phyloP scores from a whole-genome alignment of 2,113 vertebrate genomes.

The Peromyscus maniculatus region DNA sequence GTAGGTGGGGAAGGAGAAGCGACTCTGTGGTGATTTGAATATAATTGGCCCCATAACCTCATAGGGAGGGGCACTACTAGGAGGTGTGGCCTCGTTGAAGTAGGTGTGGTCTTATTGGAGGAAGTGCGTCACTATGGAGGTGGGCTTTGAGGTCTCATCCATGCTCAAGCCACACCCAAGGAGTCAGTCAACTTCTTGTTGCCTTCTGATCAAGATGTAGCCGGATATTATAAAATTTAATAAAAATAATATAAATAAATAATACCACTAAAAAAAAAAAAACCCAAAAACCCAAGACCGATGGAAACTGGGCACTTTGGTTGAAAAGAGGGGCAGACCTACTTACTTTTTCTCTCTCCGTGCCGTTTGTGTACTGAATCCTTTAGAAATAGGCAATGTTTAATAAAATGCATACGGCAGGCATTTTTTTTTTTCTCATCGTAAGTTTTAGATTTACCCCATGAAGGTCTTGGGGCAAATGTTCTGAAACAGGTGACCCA shows the following conservation, averaged over 20 bases:
- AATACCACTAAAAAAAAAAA: neutral
- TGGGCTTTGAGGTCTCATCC: no score
- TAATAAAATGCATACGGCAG: neutral
- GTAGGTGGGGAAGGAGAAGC: no score
- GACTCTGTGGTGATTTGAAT: neutral
- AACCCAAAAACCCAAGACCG: neutral
- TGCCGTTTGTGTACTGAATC: neutral
- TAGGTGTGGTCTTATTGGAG: neutral
- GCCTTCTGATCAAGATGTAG: neutral
- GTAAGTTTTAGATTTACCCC: neutral
- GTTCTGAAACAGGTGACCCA: constrained; percentile 21
- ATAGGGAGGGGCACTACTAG: neutral
- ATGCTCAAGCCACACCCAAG: no score
- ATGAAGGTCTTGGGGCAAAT: neutral
- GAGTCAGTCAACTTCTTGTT: no score
- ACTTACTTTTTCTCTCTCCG: neutral
- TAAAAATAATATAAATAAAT: neutral
- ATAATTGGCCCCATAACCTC: neutral
- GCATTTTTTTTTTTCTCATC: neutral
- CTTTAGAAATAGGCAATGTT: no score
- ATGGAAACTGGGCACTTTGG: neutral
- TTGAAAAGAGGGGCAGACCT: neutral
- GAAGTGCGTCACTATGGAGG: no score
- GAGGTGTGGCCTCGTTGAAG: neutral
- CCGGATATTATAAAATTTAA: neutral